Base-by-base conservation (phyloP, 2,888 invertebrate genomes). In the Latrodectus hesperus region DNA sequence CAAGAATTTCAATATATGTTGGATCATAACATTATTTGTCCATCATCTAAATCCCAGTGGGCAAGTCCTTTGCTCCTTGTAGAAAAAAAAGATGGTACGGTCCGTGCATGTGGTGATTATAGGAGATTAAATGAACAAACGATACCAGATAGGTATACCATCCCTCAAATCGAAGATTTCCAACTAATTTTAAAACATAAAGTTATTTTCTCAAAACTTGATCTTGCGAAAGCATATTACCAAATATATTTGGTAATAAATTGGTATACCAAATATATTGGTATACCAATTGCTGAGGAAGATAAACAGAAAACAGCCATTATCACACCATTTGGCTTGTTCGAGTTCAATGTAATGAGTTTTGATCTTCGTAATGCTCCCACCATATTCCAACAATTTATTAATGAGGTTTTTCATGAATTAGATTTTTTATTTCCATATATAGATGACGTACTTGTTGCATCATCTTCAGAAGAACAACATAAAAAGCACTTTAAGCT, bases 31-130 rank as follows among this genome's bases (percentile, higher is more conserved):
- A 71, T 71, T 38, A 9, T 10, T 26, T 10, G 12, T 38, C 71
- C 38, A 26, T 38, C 71, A n/a, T n/a, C n/a, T 71, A 38, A 26
- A 2, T 14, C 14, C 38, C 9, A n/a, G 10, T 71, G 38, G 71
- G 71, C 71, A 38, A 71, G 71, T 49, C 38, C 38, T n/a, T 71
- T 71, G 26, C 38, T 71, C 14, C 26, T 71, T 26, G 71, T 71
- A 71, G 49, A 22, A 49, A 71, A 71, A 49, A 14, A 9, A 9
- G 38, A 71, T 71, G 71, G 71, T 49, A 9, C 71, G 11, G 10
- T 26, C 38, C 10, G 71, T 38, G 9, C 71, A 12, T 71, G 71
- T 6, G 71, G 71, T 49, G 71, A 71, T 38, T 71, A 71, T 49
- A 71, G 71, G 26, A n/a, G 38, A 10, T 38, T 71, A 26, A 71